Base-by-base conservation (phyloP, 2,888 invertebrate species). In the Netelia inedita region DNA sequence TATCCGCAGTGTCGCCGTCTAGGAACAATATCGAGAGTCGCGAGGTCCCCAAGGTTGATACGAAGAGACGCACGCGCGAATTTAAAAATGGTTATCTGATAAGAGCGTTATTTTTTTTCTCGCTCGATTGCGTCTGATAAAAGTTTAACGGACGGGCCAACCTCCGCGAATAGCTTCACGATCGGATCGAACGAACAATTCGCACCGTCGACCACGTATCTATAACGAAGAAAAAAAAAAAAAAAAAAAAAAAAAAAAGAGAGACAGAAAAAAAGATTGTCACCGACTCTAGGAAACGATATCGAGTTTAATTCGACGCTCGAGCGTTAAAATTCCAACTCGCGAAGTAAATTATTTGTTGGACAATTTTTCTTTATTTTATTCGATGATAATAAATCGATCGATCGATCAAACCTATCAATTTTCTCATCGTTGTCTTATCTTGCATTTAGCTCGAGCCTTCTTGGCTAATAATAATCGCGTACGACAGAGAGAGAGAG, bases 11-110 rank as follows among this genome's bases (percentile, higher is more conserved):
- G 14, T 46, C 46, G 10, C 11, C 28, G 28, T 69, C 69, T 23
- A 35, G 10, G 35, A 10, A 69, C 28, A 69, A 28, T 69, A 68
- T 53, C 19, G 65, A 61, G 23, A 55, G 65, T 1, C 16, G 41
- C 19, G 55, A 71, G 71, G 75, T 75, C 53, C 35, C 16, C 69
- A 50, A 65, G 61, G 74, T 50, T 50, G 83, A 83, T 83, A 75
- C 28, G 41, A 68, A 71, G 28, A 61, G 59, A 14, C 35, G 19
- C 14, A 28, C 59, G 41, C 63, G 80, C 41, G 46, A 82, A 75
- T 61, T 46, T 19, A 80, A 68, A n/a, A 74, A n/a, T 69, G 43
- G 69, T 80, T 87, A 87, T 87, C 85, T 83, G 85, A 85, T 85
- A 87, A 85, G 81, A 50, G 43, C 65, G 55, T 72, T 83, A 82